Conservation (phyloP, 2,797 vertebrate genomes). For the Channallabes apus region DNA sequence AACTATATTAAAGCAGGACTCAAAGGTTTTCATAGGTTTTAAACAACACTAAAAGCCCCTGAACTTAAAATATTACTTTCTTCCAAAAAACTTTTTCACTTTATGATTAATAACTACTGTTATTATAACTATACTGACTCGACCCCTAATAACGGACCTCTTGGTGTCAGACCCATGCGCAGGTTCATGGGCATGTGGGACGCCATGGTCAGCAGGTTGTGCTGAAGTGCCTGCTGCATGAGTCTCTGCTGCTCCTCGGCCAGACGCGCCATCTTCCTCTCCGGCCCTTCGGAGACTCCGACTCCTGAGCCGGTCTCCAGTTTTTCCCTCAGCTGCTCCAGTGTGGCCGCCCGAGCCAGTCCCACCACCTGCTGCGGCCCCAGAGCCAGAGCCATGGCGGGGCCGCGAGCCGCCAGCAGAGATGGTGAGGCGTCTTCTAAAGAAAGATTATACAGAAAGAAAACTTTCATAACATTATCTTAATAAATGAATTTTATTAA, state of each 20-base stretch:
- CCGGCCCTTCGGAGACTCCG: constrained; percentile 76
- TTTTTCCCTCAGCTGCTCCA: constrained; percentile 92
- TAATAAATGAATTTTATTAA: background rate
- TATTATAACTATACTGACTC: too few species aligned
- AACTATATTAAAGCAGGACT: background rate
- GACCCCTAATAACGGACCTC: constrained; percentile 59
- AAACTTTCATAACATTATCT: too few species aligned
- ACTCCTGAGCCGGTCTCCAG: constrained; percentile 77
- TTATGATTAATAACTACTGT: background rate
- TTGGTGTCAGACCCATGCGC: constrained; percentile 66
- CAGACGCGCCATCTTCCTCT: constrained; percentile 84
- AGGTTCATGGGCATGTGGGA: constrained; percentile 76
- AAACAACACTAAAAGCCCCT: background rate
- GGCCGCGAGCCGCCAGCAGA: constrained; percentile 77
- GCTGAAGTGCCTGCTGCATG: constrained; percentile 92
- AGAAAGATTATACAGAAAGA: too few species aligned
- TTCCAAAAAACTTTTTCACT: background rate
- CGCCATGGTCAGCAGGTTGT: constrained; percentile 88
- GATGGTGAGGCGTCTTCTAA: constrained; percentile 35
- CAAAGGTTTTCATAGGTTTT: background rate
- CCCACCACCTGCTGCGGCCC: constrained; percentile 79
- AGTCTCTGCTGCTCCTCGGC: constrained; percentile 91
- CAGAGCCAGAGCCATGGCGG: constrained; percentile 71
- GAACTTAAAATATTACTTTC: background rate
- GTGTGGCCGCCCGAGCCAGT: constrained; percentile 76